These are phyloP conservation scores for Mormyrus proboscirostris DNA, from an alignment of 2,797 vertebrate genomes.

Conservation along the genomic window DNA sequence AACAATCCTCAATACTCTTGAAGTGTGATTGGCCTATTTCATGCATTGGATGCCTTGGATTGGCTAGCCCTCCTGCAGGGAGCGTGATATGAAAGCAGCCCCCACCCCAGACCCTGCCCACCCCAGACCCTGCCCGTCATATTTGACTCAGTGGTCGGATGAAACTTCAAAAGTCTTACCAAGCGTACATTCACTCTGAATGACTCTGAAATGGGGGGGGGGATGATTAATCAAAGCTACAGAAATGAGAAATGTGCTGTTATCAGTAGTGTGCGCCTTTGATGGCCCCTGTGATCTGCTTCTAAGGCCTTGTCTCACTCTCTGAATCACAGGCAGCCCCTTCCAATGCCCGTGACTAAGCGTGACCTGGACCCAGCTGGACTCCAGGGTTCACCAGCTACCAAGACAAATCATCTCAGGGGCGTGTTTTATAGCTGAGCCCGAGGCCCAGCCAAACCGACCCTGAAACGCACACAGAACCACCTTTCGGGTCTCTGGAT, in stretches of 20 bases:
- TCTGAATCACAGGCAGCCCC: conserved; percentile 43
- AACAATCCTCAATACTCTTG: neutral
- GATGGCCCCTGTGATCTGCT: conserved; percentile 41
- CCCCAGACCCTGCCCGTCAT: conserved; percentile 59
- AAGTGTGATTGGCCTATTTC: conserved; percentile 44
- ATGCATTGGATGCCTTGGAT: conserved; percentile 26
- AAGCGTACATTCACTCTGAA: conserved; percentile 45
- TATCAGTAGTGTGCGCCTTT: conserved; percentile 45
- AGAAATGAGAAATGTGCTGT: conserved; percentile 42
- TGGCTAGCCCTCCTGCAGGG: conserved; percentile 57
- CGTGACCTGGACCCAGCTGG: neutral
- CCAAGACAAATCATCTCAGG: neutral
- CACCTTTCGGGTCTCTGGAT: neutral
- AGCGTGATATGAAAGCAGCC: conserved; percentile 67
- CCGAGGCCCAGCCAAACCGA: neutral
- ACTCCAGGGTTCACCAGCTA: neutral
- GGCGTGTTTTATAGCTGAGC: neutral
- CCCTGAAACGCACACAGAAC: neutral
- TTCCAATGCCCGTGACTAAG: neutral
- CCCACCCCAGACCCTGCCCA: conserved; percentile 28
- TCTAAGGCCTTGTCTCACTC: conserved; percentile 36
- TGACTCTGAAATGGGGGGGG: conserved; percentile 34
- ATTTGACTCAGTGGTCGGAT: conserved; percentile 55
- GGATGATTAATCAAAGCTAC: conserved; percentile 53
- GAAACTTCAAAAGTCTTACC: conserved; percentile 64